Conservation (phyloP, 2,888 invertebrate species). For the Parnassius orleans region DNA sequence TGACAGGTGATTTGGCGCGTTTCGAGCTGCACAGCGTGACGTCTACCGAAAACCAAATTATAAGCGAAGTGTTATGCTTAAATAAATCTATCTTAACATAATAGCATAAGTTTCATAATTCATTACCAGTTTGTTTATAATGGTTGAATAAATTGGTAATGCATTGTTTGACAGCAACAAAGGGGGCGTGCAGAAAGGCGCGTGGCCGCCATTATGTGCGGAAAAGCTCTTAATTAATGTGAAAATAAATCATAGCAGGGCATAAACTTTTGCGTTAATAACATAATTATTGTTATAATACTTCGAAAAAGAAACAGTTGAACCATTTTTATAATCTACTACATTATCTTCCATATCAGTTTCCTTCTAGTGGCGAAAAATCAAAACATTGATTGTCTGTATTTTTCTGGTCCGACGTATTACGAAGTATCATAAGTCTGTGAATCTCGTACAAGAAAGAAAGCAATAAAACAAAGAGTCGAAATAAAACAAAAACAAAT, state of each 20-base stretch:
- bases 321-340: conserved; percentile 15
- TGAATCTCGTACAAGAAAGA: too few relatives aligned
- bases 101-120: conserved; percentile 7
- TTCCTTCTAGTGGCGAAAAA: not conserved
- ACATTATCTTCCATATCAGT: not conserved
- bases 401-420: too few relatives aligned
- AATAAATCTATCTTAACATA: conserved; percentile 3
- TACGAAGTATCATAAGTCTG: too few relatives aligned
- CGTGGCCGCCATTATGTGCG: conserved; percentile 56
- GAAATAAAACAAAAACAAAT: too few relatives aligned
- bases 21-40: conserved; percentile 40
- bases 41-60: conserved; percentile 28
- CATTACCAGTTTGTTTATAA: not conserved
- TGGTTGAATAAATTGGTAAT: conserved; percentile 6
- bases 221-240: conserved; percentile 52
- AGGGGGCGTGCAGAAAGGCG: conserved; percentile 47
- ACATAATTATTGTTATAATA: conserved; percentile 27
- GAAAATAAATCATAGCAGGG: conserved; percentile 20
- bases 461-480: too few relatives aligned
- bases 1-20: conserved; percentile 57
- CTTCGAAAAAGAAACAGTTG: too few relatives aligned
- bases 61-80: not conserved
- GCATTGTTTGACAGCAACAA: conserved; percentile 51
- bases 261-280: conserved; percentile 31
- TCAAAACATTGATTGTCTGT: too few relatives aligned